phyloP scores from a whole-genome alignment of 2,113 vertebrate species.

The Tragelaphus scriptus region DNA sequence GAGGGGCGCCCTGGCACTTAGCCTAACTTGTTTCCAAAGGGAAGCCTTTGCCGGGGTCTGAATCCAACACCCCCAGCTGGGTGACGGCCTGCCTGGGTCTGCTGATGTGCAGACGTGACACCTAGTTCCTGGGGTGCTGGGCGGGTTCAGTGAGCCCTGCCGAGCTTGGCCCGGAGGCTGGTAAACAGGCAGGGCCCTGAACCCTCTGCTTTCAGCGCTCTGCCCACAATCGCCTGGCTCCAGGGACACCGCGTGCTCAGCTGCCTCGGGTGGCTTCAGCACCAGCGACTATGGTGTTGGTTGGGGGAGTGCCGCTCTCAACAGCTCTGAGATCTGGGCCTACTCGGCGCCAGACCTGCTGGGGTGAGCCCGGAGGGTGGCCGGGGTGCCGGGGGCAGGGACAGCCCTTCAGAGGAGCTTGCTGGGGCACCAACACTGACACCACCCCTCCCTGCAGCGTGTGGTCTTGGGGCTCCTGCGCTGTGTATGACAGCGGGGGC shows the following conservation, averaged over 20 bases:
- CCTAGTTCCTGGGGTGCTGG: neutral
- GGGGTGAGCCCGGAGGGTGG: conserved; percentile 78
- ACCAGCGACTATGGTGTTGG: conserved; percentile 69
- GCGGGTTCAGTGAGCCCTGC: neutral
- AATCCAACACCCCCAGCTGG: too few species aligned
- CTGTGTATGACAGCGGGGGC: conserved; percentile 80
- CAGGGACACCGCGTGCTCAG: neutral
- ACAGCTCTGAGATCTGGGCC: conserved; percentile 59
- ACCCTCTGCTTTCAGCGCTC: conserved; percentile 53
- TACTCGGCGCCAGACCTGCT: conserved; percentile 69
- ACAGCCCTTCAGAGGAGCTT: neutral
- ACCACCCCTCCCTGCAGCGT: conserved; percentile 71
- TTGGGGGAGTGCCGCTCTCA: conserved; percentile 63
- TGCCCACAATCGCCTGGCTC: conserved; percentile 34
- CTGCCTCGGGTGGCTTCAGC: conserved; percentile 54
- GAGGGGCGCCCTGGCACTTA: neutral
- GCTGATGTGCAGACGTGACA: neutral
- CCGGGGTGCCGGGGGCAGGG: rapidly evolving
- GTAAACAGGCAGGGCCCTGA: neutral
- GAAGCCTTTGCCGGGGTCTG: too few species aligned
- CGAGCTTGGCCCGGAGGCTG: neutral
- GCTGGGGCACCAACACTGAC: neutral
- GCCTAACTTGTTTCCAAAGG: too few species aligned
- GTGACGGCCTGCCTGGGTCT: too few species aligned
- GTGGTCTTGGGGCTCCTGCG: conserved; percentile 85